Evolutionary conservation across 1,140 invertebrate species (phyloP).

Genomic region (Frieseomelitta varia): DNA sequence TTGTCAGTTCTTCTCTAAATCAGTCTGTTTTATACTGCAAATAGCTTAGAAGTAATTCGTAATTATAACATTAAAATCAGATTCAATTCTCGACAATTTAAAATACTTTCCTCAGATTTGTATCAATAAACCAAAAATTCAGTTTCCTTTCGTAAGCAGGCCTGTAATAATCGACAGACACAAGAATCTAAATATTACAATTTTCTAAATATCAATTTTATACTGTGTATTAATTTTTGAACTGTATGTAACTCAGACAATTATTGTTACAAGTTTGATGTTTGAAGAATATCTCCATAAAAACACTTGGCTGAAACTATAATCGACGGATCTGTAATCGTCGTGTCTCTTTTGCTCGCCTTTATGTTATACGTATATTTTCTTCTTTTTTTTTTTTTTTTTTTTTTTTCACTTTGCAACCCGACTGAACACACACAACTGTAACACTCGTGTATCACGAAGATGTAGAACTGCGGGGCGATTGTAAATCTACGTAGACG

Average conservation of each 20-base stretch:
- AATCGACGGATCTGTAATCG: background rate
- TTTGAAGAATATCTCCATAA: too few relatives aligned
- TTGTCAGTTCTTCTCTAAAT: too few relatives aligned
- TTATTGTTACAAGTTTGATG: too few relatives aligned
- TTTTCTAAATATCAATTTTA: too few relatives aligned
- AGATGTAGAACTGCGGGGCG: conserved; percentile 11
- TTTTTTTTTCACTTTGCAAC: background rate
- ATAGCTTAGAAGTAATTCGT: background rate
- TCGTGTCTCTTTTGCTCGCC: too few relatives aligned
- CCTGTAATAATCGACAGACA: too few relatives aligned
- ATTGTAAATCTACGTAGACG: conserved; percentile 2
- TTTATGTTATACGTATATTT: background rate
- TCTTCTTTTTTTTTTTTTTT: too few relatives aligned
- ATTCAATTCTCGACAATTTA: too few relatives aligned
- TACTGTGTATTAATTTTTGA: too few relatives aligned
- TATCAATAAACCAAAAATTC: background rate
- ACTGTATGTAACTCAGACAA: too few relatives aligned
- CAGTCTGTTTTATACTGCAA: too few relatives aligned
- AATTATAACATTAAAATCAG: background rate
- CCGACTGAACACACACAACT: background rate
- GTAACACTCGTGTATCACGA: conserved; percentile 6
- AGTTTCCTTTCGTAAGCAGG: accelerated
- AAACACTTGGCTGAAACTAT: background rate
- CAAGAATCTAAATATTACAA: background rate
- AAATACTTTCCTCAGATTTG: too few relatives aligned